phyloP scores from a whole-genome alignment of 2,888 invertebrate genomes.

The Cheilosia urbana region DNA sequence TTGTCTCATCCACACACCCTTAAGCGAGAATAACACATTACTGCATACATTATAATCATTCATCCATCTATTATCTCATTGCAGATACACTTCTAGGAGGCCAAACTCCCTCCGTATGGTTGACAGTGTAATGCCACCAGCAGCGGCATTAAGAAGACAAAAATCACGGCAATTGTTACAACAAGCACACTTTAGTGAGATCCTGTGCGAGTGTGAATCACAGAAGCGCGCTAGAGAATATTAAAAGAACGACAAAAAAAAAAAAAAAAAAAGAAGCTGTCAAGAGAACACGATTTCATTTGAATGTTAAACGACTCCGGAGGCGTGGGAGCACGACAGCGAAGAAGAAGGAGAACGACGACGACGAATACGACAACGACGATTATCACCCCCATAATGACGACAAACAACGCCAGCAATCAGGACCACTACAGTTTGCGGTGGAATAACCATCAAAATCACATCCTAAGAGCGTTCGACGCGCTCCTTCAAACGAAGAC shows the following conservation, averaged over 20 bases:
- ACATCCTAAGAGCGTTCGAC: constrained; percentile 94
- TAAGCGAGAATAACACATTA: constrained; percentile 66
- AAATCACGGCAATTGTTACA: constrained; percentile 75
- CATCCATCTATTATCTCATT: constrained; percentile 77
- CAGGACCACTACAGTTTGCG: constrained; percentile 95
- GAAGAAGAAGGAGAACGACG: constrained; percentile 74
- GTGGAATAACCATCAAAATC: constrained; percentile 97
- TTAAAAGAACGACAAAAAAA: constrained; percentile 42
- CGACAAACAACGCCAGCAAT: constrained; percentile 80
- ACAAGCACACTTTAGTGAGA: constrained; percentile 68
- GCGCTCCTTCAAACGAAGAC: constrained; percentile 94
- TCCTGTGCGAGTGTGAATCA: constrained; percentile 61
- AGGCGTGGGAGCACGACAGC: constrained; percentile 77
- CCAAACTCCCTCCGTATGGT: constrained; percentile 44
- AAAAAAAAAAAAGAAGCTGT: constrained; percentile 29
- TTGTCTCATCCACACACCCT: constrained; percentile 40
- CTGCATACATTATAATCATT: constrained; percentile 73
- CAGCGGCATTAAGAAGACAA: constrained; percentile 50
- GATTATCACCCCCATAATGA: constrained; percentile 75
- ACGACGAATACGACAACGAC: constrained; percentile 74
- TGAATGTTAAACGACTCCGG: constrained; percentile 83
- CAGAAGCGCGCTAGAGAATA: constrained; percentile 65
- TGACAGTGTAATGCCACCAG: constrained; percentile 55
- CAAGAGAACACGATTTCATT: constrained; percentile 67
- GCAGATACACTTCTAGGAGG: constrained; percentile 76